Conservation (phyloP, 2,797 vertebrate genomes). For the Oophaga sylvatica region DNA sequence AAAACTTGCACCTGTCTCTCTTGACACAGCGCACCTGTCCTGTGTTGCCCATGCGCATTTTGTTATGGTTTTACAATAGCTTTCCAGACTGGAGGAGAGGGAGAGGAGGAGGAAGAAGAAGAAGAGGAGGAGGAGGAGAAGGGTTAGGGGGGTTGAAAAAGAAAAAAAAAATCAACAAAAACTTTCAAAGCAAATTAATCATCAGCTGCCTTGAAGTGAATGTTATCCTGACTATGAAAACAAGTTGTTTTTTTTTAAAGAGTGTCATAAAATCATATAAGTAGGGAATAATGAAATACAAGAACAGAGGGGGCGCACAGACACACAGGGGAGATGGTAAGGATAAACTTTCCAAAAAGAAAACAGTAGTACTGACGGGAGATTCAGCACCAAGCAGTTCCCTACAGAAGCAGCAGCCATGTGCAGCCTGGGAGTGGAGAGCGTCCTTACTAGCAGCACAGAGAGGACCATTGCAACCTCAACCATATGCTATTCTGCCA, state of each 20-base stretch:
- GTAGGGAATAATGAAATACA: neutral
- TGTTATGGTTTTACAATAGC: conserved; percentile 63
- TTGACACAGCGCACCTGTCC: conserved; percentile 87
- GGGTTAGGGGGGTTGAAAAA: neutral
- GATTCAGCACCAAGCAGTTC: conserved; percentile 42
- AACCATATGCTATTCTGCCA: conserved; percentile 11
- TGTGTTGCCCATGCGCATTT: conserved; percentile 81
- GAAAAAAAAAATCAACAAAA: conserved; percentile 32
- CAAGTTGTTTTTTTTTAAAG: neutral
- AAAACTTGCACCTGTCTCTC: conserved; percentile 88
- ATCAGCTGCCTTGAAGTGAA: conserved; percentile 35
- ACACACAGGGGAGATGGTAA: neutral
- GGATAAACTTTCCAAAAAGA: conserved; percentile 34
- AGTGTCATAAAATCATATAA: conserved; percentile 3
- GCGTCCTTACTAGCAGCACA: neutral
- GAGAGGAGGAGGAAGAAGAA: neutral
- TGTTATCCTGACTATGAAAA: conserved; percentile 16
- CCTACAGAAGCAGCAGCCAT: conserved; percentile 28
- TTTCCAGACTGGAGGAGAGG: conserved; percentile 41
- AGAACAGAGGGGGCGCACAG: neutral
- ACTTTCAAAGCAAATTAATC: conserved; percentile 51
- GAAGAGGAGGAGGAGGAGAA: neutral
- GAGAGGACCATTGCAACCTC: conserved; percentile 1
- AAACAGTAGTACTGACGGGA: neutral
- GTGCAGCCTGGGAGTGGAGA: conserved; percentile 39